Percentiles rank a stretch among this genome's conserved stretches.
Evolutionary conservation across 1,140 invertebrate species (phyloP).

Genomic region (Sycophaga agraensis): DNA sequence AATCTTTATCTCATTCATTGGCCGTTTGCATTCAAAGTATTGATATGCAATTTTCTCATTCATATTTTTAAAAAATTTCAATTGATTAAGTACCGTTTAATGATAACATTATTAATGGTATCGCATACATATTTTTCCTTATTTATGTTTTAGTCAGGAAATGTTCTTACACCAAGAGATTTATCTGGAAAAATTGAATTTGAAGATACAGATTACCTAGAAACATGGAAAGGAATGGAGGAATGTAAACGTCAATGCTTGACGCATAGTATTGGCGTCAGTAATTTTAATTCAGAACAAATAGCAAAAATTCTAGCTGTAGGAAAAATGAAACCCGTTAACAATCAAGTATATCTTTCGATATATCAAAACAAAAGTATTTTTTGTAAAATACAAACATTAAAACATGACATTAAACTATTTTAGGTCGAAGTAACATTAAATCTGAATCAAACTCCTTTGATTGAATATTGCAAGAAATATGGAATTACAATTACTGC

Average conservation of each 20-base stretch:
- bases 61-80: not conserved
- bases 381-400: not conserved
- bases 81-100: conserved; percentile 7
- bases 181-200: conserved; percentile 59
- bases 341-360: conserved; percentile 62
- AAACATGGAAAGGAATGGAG: conserved; percentile 91
- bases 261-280: conserved; percentile 79
- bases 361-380: not conserved
- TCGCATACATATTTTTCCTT: not conserved
- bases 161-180: conserved; percentile 50
- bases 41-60: not conserved
- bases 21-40: conserved; percentile 77
- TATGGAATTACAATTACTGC: conserved; percentile 71
- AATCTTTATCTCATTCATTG: conserved; percentile 85
- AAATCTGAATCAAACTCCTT: conserved; percentile 59
- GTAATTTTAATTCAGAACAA: conserved; percentile 88
- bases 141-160: conserved; percentile 39
- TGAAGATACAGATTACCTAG: conserved; percentile 73
- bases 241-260: conserved; percentile 72
- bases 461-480: conserved; percentile 73
- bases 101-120: no score
- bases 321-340: conserved; percentile 75
- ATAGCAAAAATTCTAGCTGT: conserved; percentile 70
- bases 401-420: no score
- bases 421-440: conserved; percentile 67